Conservation (phyloP, 2,888 invertebrate species). For the Polydrusus pterygomalis region DNA sequence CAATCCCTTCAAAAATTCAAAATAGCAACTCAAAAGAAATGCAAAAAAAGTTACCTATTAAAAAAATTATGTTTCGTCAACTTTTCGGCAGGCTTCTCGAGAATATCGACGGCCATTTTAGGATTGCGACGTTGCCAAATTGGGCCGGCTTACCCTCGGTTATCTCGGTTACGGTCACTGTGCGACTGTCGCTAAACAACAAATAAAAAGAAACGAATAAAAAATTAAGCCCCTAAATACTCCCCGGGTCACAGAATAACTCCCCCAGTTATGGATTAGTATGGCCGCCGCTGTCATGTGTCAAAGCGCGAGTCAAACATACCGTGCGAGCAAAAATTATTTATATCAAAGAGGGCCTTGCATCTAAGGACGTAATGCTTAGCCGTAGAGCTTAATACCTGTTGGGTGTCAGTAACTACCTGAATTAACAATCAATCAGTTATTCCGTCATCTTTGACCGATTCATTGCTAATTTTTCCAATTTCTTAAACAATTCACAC, state of each 20-base stretch:
- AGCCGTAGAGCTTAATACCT: too few species aligned
- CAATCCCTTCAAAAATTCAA: slow-evolving; percentile 36
- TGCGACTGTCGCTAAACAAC: slow-evolving; percentile 65
- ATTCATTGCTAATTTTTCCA: too few species aligned
- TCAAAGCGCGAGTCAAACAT: too few species aligned
- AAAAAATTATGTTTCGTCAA: slow-evolving; percentile 38
- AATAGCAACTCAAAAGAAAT: slow-evolving; percentile 56
- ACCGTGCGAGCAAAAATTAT: too few species aligned
- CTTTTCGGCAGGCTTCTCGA: slow-evolving; percentile 47
- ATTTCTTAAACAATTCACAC: too few species aligned
- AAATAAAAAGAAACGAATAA: slow-evolving; percentile 57
- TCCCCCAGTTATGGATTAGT: too few species aligned
- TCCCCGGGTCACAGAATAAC: background rate
- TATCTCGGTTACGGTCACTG: slow-evolving; percentile 69
- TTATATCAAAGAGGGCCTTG: too few species aligned
- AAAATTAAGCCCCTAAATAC: background rate
- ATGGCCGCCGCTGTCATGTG: too few species aligned
- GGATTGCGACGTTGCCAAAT: slow-evolving; percentile 58
- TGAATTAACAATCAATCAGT: too few species aligned
- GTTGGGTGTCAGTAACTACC: too few species aligned
- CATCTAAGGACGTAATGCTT: too few species aligned
- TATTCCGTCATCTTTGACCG: too few species aligned
- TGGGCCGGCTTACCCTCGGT: slow-evolving; percentile 61
- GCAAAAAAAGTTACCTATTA: slow-evolving; percentile 53
- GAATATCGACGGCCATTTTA: slow-evolving; percentile 64